A percentile compares a stretch with the other conserved stretches of the same genome.
Conservation (phyloP, 2,113 vertebrate genomes). For the Corythaeola cristata region DNA sequence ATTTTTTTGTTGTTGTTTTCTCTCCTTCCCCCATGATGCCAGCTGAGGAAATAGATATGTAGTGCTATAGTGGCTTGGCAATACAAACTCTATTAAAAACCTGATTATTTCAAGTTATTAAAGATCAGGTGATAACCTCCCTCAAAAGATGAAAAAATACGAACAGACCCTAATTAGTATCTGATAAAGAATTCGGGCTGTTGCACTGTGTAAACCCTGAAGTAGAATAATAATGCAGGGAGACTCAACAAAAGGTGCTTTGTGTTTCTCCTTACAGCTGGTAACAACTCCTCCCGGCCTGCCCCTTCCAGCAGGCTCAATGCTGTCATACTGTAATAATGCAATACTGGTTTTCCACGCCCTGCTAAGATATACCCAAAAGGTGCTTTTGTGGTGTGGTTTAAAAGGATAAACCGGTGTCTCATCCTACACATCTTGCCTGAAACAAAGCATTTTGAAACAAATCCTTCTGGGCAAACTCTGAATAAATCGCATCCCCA, state of each 20-base stretch:
- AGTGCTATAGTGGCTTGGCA: neutral
- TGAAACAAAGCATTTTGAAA: neutral
- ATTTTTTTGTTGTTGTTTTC: neutral
- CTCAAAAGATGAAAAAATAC: neutral
- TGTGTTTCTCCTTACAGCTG: neutral
- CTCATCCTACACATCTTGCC: neutral
- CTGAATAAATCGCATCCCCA: too few relatives aligned
- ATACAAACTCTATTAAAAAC: neutral
- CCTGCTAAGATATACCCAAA: neutral
- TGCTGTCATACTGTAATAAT: rapidly evolving
- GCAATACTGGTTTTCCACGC: rapidly evolving
- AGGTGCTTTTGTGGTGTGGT: rapidly evolving
- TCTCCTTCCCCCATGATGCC: neutral
- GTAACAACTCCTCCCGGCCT: neutral
- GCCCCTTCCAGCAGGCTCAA: neutral
- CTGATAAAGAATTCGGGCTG: neutral
- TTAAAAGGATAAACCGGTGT: neutral
- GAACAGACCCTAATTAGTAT: neutral
- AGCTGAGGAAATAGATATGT: neutral
- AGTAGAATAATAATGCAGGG: neutral
- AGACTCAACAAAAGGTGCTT: neutral
- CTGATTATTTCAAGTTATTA: constrained; percentile 8
- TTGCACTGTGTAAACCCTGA: neutral
- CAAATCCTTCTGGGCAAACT: neutral
- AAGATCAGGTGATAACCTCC: neutral